Conservation (phyloP, 2,113 vertebrate species). For the Carettochelys insculpta region DNA sequence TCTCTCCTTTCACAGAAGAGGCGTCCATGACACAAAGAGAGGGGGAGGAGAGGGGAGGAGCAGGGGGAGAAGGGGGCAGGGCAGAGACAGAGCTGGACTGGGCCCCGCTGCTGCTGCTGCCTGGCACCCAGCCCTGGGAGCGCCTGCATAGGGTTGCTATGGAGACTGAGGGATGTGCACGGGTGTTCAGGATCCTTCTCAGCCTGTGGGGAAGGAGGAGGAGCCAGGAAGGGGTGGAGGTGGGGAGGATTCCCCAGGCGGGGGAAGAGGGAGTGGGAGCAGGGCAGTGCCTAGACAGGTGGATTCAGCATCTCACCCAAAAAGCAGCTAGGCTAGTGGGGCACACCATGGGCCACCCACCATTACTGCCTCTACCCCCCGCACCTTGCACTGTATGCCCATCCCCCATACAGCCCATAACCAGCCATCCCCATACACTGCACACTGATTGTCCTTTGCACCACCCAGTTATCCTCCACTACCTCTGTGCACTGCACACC, state of each 20-base stretch:
- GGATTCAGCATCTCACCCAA: background rate
- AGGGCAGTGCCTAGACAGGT: constrained; percentile 19
- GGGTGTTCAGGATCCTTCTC: background rate
- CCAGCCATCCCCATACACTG: background rate
- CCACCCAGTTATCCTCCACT: too few relatives aligned
- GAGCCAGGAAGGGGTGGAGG: background rate
- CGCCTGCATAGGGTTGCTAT: constrained; percentile 70
- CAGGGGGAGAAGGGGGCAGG: background rate
- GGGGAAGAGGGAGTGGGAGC: background rate
- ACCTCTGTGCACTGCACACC: background rate
- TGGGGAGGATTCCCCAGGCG: constrained; percentile 36
- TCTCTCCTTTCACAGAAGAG: constrained; percentile 51
- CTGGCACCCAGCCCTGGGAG: constrained; percentile 54
- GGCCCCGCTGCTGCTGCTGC: constrained; percentile 36
- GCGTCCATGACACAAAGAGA: constrained; percentile 68
- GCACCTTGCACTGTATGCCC: background rate
- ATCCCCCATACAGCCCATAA: background rate
- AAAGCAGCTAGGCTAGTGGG: background rate
- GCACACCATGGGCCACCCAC: background rate
- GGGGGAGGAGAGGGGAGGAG: constrained; percentile 52
- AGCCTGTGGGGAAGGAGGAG: background rate
- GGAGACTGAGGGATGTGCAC: constrained; percentile 59
- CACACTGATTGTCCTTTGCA: too few relatives aligned
- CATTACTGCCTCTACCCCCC: background rate
- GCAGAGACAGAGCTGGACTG: background rate